phyloP scores from a whole-genome alignment of 2,113 vertebrate genomes.

The Trachemys scripta region DNA sequence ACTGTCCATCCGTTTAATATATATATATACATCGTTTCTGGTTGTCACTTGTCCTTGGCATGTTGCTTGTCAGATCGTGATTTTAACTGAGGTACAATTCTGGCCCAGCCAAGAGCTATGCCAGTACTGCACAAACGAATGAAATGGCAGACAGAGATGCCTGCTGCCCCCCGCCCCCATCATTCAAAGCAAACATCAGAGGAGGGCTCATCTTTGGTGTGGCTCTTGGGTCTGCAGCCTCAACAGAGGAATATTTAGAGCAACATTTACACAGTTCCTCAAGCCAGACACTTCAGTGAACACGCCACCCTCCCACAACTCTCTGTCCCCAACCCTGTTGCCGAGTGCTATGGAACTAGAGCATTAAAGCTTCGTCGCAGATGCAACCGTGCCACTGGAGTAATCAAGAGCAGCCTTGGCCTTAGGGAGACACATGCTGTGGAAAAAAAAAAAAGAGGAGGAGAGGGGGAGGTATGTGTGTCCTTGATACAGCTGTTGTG shows the following conservation, averaged over 20 bases:
- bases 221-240: slow-evolving; percentile 56
- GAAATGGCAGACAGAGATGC: slow-evolving; percentile 38
- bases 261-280: not conserved
- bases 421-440: not conserved
- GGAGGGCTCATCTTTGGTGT: slow-evolving; percentile 55
- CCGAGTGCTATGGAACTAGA: not conserved
- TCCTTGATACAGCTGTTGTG: slow-evolving; percentile 13
- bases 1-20: not conserved
- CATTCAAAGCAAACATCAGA: slow-evolving; percentile 64
- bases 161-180: not conserved
- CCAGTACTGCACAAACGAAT: slow-evolving; percentile 43
- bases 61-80: slow-evolving; percentile 12
- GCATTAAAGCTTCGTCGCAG: not conserved
- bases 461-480: not conserved
- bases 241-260: slow-evolving; percentile 47
- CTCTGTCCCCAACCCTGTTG: not conserved
- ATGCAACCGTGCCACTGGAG: rapidly evolving
- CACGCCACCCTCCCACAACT: not conserved
- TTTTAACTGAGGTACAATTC: slow-evolving; percentile 53
- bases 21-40: not conserved
- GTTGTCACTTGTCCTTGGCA: slow-evolving; percentile 8
- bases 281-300: not conserved
- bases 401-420: not conserved
- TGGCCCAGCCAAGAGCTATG: slow-evolving; percentile 46
- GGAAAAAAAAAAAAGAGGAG: not conserved